Conservation (phyloP, 1,140 invertebrate species). For the Aradophagus sp. region DNA sequence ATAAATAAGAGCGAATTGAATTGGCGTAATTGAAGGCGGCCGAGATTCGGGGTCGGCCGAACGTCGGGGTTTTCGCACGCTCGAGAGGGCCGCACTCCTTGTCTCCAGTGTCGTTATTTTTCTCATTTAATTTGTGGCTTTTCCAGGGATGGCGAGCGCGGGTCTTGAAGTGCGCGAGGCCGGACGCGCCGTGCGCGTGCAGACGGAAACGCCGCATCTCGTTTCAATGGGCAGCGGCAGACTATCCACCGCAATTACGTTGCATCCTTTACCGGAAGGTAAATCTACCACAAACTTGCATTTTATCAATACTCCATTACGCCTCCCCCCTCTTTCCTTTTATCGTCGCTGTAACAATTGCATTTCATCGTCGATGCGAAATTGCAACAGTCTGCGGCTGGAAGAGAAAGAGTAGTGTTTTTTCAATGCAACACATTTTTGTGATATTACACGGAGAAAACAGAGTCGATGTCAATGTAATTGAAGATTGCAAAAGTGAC, state of each 20-base stretch:
- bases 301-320: not conserved
- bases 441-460: too few relatives aligned
- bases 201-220: constrained; percentile 90
- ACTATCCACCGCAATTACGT: constrained; percentile 90
- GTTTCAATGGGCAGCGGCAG: constrained; percentile 91
- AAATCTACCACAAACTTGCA: constrained; percentile 56
- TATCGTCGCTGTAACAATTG: too few relatives aligned
- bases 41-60: constrained; percentile 25
- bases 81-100: constrained; percentile 27
- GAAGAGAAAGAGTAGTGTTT: too few relatives aligned
- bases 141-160: constrained; percentile 68
- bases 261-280: constrained; percentile 89
- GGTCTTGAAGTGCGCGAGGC: constrained; percentile 72
- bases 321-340: too few relatives aligned
- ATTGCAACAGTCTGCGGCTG: too few relatives aligned
- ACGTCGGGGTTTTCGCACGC: constrained; percentile 25
- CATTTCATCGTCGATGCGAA: too few relatives aligned
- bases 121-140: constrained; percentile 47
- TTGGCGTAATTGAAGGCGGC: constrained; percentile 19
- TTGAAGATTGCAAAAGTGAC: too few relatives aligned
- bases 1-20: constrained; percentile 1
- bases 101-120: constrained; percentile 26
- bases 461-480: too few relatives aligned
- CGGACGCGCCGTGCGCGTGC: constrained; percentile 82
- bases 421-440: too few relatives aligned